These are phyloP conservation scores for Aporophyla nigra DNA, from an alignment of 2,888 invertebrate species.

Conservation along the genomic window DNA sequence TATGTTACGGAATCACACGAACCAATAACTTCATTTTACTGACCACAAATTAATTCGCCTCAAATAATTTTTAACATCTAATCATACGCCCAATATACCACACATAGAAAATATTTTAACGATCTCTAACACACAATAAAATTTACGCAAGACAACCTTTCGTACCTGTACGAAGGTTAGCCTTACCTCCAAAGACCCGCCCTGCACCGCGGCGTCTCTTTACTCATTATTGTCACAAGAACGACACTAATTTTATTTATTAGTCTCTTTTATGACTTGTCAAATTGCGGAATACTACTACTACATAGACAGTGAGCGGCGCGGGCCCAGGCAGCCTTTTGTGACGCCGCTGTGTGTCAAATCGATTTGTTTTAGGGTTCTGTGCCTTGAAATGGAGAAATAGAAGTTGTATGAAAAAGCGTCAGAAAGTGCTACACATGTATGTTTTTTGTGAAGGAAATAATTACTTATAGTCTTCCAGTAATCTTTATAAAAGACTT, in stretches of 20 bases:
- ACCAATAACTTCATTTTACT: slow-evolving; percentile 23
- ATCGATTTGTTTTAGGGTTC: slow-evolving; percentile 79
- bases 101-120: slow-evolving; percentile 69
- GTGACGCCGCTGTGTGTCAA: slow-evolving; percentile 74
- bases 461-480: background rate
- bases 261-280: slow-evolving; percentile 83
- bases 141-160: slow-evolving; percentile 18
- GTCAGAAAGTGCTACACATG: background rate
- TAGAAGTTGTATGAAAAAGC: background rate
- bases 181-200: slow-evolving; percentile 69
- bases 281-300: slow-evolving; percentile 83
- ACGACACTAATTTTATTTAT: slow-evolving; percentile 89
- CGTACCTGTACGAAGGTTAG: slow-evolving; percentile 34
- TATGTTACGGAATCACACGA: background rate
- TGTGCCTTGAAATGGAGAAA: slow-evolving; percentile 32
- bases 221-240: slow-evolving; percentile 75
- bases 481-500: background rate
- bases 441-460: background rate
- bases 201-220: slow-evolving; percentile 76
- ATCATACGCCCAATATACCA: slow-evolving; percentile 78
- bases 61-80: slow-evolving; percentile 66
- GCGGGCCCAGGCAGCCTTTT: slow-evolving; percentile 69
- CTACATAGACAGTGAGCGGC: slow-evolving; percentile 64
- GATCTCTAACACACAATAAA: slow-evolving; percentile 48
- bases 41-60: slow-evolving; percentile 56